Evolutionary conservation across 2,113 vertebrate genomes (phyloP), one percentile per base, ranked within the genome.

Genomic region (Todiramphus chloris): DNA sequence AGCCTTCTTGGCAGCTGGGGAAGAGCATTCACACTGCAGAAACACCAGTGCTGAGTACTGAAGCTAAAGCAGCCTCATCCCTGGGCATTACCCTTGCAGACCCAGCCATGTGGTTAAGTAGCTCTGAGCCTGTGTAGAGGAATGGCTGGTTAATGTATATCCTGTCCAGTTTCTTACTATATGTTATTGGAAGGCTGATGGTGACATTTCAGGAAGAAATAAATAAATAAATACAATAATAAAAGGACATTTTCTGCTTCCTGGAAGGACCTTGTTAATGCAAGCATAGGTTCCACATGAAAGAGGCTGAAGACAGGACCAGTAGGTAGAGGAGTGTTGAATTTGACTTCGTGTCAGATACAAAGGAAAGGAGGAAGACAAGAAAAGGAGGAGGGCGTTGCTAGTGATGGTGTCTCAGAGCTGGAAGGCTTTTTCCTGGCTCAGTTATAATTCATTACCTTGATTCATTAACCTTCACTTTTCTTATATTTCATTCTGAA

Each of bases 401-500:
- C 8, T 87, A 68, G 16, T 17, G 28, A 35, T 50, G 5, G 6
- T 43, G 17, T 59, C 55, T 70, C 5, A 2, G 37, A 35, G 44
- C 55, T 86, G 37, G 37, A 90, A 93, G n/a, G 68, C 16, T 64
- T 92, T 89, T 79, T 87, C 27, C 37, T 55, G 28, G 8, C 55
- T 74, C 66, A 81, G 50, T 80, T 92, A 63, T 83, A 94, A 86
- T 77, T 90, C 19, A 86, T 63, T 77, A 83, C 23, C n/a, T 93
- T 77, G 70, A 89, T 74, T 86, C 31, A 74, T 86, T 93, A 75
- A 67, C 64, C 58, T 92, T 90, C 2, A 0, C 59, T 83, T 92
- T 92, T 77, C 87, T 77, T 50, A 35, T 63, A 27, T 72, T 94
- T 85, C 79, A 73, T 68, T 87, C 58, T 90, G 88, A 88, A 93